Conservation (phyloP, 2,113 vertebrate genomes). For the Nibea albiflora region DNA sequence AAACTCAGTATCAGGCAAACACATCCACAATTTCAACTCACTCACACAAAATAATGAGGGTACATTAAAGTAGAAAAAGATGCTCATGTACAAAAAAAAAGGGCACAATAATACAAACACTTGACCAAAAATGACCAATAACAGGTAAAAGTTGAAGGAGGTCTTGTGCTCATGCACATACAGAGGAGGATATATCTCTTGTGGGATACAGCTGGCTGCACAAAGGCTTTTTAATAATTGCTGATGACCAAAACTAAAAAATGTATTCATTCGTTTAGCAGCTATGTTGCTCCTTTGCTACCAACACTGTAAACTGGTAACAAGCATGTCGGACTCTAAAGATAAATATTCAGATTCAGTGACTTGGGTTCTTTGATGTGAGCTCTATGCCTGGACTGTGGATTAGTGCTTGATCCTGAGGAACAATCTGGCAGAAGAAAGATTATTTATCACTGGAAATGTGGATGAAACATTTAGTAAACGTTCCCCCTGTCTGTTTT, state of each 20-base stretch:
- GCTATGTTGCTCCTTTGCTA: background rate
- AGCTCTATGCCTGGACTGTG: background rate
- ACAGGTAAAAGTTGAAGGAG: background rate
- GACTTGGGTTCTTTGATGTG: background rate
- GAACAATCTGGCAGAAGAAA: background rate
- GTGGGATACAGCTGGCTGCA: background rate
- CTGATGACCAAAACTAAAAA: background rate
- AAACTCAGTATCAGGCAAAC: background rate
- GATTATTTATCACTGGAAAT: background rate
- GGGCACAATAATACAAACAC: slow-evolving; percentile 15
- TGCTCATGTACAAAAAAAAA: slow-evolving; percentile 32
- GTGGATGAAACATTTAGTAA: background rate
- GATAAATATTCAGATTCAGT: background rate
- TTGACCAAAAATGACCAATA: background rate
- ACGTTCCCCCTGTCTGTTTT: background rate
- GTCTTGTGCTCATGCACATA: background rate
- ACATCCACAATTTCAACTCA: background rate
- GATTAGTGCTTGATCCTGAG: background rate
- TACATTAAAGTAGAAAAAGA: slow-evolving; percentile 30
- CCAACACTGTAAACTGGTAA: slow-evolving; percentile 51
- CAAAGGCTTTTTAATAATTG: background rate
- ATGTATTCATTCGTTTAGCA: background rate
- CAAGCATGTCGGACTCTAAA: background rate
- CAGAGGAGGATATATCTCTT: background rate
- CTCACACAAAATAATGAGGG: background rate